Evolutionary conservation across 2,888 invertebrate genomes (phyloP).

Genomic region (Hypselothyrea guttata): DNA sequence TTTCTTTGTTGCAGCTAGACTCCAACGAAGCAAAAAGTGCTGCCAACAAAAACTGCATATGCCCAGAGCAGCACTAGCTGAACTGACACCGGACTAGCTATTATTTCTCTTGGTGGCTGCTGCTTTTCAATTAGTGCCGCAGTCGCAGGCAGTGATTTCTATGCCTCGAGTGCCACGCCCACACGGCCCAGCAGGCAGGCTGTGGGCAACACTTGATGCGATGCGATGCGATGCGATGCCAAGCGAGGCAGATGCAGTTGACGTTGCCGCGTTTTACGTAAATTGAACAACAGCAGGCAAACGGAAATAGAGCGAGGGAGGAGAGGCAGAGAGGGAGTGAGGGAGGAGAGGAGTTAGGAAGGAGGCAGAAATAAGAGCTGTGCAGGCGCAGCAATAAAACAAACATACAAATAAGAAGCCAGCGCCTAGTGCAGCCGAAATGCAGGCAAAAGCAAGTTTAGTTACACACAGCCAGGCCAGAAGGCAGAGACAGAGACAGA

Average conservation of each 20-base stretch:
- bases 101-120: slow-evolving; percentile 30
- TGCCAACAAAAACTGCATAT: slow-evolving; percentile 46
- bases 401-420: slow-evolving; percentile 17
- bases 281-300: slow-evolving; percentile 67
- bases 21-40: background rate
- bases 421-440: slow-evolving; percentile 53
- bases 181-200: slow-evolving; percentile 18
- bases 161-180: slow-evolving; percentile 60
- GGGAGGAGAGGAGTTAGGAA: slow-evolving; percentile 4
- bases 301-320: slow-evolving; percentile 34
- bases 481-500: too few relatives aligned
- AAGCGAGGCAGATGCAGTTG: slow-evolving; percentile 62
- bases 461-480: slow-evolving; percentile 32
- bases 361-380: slow-evolving; percentile 25
- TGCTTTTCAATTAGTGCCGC: slow-evolving; percentile 74
- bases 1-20: too few relatives aligned
- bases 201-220: slow-evolving; percentile 58
- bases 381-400: slow-evolving; percentile 16
- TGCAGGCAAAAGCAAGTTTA: slow-evolving; percentile 57
- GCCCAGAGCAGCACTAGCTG: slow-evolving; percentile 27
- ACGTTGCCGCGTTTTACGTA: slow-evolving; percentile 71
- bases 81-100: slow-evolving; percentile 14
- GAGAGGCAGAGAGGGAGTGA: background rate
- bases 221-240: too few relatives aligned
- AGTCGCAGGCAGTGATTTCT: slow-evolving; percentile 52